A percentile compares a stretch with the other conserved stretches of the same genome.
Conservation (phyloP, 2,113 vertebrate genomes). For the Nicator chloris region DNA sequence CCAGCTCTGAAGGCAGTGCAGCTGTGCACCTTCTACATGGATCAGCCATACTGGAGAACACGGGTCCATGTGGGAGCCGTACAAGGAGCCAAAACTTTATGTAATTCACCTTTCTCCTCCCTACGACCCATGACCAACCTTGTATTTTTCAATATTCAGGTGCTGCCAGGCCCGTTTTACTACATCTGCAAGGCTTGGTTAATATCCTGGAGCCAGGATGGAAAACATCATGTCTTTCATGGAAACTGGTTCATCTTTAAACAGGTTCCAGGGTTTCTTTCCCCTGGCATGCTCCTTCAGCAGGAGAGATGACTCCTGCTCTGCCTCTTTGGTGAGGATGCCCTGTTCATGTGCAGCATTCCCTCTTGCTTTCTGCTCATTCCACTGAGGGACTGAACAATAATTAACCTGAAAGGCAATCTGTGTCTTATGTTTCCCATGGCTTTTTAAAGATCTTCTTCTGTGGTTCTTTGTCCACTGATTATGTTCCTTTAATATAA, state of each 20-base stretch:
- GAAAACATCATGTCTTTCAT: background rate
- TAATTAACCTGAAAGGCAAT: background rate
- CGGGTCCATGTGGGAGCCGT: accelerated
- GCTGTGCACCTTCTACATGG: background rate
- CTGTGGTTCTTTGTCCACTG: background rate
- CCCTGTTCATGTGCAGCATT: background rate
- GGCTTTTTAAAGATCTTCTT: background rate
- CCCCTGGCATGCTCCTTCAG: background rate
- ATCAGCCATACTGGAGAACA: background rate
- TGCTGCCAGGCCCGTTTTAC: background rate
- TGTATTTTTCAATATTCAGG: background rate
- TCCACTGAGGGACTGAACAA: background rate
- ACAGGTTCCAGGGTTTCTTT: background rate
- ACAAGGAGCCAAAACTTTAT: accelerated
- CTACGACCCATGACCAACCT: background rate
- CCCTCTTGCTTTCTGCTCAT: background rate
- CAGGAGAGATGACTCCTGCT: background rate
- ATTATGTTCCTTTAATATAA: background rate
- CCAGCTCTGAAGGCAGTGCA: background rate
- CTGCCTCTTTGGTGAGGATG: background rate
- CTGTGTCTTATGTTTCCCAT: accelerated
- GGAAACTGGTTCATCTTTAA: background rate
- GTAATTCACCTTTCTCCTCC: background rate
- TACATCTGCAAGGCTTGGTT: background rate
- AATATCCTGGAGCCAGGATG: background rate